Percentiles rank a stretch among this genome's conserved stretches.
Conservation (phyloP, 2,888 invertebrate species). For the Melanostoma mellinum region DNA sequence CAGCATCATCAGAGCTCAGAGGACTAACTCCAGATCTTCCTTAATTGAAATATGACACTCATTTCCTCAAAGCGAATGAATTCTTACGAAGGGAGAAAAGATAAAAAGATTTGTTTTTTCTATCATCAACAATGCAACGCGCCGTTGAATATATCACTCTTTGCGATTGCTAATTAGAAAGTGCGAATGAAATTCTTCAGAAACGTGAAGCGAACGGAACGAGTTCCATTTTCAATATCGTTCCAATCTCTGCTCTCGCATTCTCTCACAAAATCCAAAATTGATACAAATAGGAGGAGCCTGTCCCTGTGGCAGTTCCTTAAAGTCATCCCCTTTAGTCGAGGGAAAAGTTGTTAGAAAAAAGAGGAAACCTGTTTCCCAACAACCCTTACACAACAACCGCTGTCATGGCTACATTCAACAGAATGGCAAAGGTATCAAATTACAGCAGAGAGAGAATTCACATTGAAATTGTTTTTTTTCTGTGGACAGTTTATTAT, state of each 20-base stretch:
- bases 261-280: background rate
- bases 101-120: conserved; percentile 9
- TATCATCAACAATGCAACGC: conserved; percentile 22
- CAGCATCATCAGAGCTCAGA: conserved; percentile 26
- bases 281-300: conserved; percentile 53
- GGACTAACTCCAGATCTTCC: conserved; percentile 58
- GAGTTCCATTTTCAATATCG: conserved; percentile 24
- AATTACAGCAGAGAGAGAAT: conserved; percentile 46
- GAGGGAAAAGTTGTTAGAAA: background rate
- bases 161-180: conserved; percentile 67
- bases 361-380: conserved; percentile 47
- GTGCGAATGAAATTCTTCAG: conserved; percentile 56
- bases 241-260: conserved; percentile 17
- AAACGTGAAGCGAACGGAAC: background rate
- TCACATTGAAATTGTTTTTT: conserved; percentile 45
- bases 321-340: conserved; percentile 52
- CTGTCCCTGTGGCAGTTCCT: conserved; percentile 34
- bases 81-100: conserved; percentile 30
- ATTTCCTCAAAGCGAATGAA: conserved; percentile 57
- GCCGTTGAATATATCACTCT: conserved; percentile 22
- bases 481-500: conserved; percentile 18
- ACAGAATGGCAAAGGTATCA: conserved; percentile 51
- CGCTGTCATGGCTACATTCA: conserved; percentile 68
- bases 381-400: conserved; percentile 44
- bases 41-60: conserved; percentile 69